Conservation (phyloP, 23 tunicate genomes). For the Ciona savignyi region DNA sequence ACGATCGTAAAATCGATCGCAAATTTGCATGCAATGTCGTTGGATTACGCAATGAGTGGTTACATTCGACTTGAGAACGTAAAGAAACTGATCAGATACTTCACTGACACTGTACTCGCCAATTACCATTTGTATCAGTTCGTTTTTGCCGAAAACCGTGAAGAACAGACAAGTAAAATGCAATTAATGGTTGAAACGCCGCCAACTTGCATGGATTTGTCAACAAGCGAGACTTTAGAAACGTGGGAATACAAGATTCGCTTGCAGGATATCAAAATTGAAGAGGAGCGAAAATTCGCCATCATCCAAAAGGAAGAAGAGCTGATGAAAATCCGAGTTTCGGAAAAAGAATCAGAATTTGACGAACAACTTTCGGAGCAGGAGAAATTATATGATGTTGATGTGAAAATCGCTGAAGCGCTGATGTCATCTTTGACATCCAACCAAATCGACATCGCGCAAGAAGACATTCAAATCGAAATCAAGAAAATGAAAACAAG, state of each 20-base stretch:
- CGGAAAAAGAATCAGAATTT: no score
- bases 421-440: constrained; percentile 40
- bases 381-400: constrained; percentile 12
- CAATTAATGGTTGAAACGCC: constrained; percentile 42
- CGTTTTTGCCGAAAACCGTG: constrained; percentile 44
- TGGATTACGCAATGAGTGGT: constrained; percentile 14
- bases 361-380: no score
- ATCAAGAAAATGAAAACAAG: constrained; percentile 37
- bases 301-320: no score
- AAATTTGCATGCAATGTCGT: constrained; percentile 13
- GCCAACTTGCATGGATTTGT: constrained; percentile 10
- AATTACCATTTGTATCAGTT: no score
- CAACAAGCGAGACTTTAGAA: constrained; percentile 35
- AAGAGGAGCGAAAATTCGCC: neutral
- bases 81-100: constrained; percentile 31
- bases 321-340: no score
- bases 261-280: neutral
- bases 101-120: constrained; percentile 37
- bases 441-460: constrained; percentile 20
- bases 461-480: constrained; percentile 33
- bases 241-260: constrained; percentile 42
- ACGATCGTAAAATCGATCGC: constrained; percentile 26
- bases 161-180: constrained; percentile 5
- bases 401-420: constrained; percentile 20
- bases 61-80: constrained; percentile 21